Evolutionary conservation across 2,797 vertebrate species (phyloP).

Genomic region (Cynodonichthys magdalenae): DNA sequence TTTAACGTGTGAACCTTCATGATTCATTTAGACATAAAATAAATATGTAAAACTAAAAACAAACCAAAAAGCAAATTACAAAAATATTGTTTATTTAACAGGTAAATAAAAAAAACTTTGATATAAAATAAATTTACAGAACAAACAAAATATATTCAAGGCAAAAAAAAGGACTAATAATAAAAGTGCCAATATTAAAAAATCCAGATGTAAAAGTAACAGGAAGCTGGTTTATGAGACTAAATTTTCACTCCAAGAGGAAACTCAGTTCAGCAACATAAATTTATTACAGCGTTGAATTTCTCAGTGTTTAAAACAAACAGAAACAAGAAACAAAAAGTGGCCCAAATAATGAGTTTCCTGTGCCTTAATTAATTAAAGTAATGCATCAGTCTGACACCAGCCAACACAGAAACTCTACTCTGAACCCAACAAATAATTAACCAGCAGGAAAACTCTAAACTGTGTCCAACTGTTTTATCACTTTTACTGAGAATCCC

Average conservation of each 20-base stretch:
- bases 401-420: background rate
- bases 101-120: slow-evolving; percentile 24
- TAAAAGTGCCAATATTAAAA: slow-evolving; percentile 50
- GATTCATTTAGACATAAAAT: background rate
- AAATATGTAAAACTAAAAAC: background rate
- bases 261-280: slow-evolving; percentile 24
- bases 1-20: background rate
- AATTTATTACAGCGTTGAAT: slow-evolving; percentile 33
- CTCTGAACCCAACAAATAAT: background rate
- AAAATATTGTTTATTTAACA: slow-evolving; percentile 70
- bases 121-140: slow-evolving; percentile 19
- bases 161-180: slow-evolving; percentile 18
- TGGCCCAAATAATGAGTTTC: slow-evolving; percentile 5
- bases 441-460: slow-evolving; percentile 3
- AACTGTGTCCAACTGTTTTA: background rate
- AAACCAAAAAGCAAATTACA: slow-evolving; percentile 50
- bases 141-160: slow-evolving; percentile 28
- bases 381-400: background rate
- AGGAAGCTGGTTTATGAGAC: slow-evolving; percentile 14
- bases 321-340: slow-evolving; percentile 19
- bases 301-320: slow-evolving; percentile 13
- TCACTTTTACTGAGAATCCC: slow-evolving; percentile 2
- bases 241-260: slow-evolving; percentile 29
- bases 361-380: background rate
- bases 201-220: slow-evolving; percentile 11